Base-by-base conservation (phyloP, 2,113 vertebrate genomes). In the Sula dactylatra region DNA sequence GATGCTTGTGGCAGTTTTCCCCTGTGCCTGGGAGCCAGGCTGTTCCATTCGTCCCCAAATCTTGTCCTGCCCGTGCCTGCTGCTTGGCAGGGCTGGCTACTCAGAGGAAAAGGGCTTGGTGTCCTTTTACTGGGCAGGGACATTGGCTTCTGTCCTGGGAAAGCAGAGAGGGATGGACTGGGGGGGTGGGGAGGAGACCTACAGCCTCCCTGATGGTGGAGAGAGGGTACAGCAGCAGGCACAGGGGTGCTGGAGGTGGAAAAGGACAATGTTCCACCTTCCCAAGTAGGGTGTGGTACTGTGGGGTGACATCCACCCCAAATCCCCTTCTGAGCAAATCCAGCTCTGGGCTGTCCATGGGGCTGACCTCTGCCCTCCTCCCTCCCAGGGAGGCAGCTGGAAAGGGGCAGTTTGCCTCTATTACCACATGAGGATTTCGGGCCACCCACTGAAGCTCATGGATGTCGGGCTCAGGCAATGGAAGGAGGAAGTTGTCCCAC, bases 161-260 rank as follows among this genome's bases (percentile, higher is more conserved):
- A 64, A 86, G 15, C 17, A 36, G 45, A 82, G 42, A 2, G 19
- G 21, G 27, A 25, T 47, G 59, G n/a, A 32, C 44, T 16, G 7
- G 3, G 3, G 6, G 14, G 2, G 3, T 18, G 21, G 7, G 9
- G 6, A 7, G 5, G 13, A 52, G 26, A 10, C 42, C 24, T 86
- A 25, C 27, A 62, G 52, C 45, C 16, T 79, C 19, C 20, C 4
- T 36, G n/a, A 40, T 40, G 13, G 40, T 16, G 11, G 40, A 52
- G 11, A 70, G 64, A n/a, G 12, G n/a, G 16, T 81, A 66, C 8
- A 56, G 29, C 29, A 78, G 40, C 59, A 70, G 62, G 56, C 31
- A 58, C 24, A 61, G 50, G 18, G 42, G 45, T 82, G 44, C 24
- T 49, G 36, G 34, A 22, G 25, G 24, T 52, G 50, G 31, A 72